Evolutionary conservation across 1,140 invertebrate species (phyloP).

Genomic region (Panagrolaimus sp.): DNA sequence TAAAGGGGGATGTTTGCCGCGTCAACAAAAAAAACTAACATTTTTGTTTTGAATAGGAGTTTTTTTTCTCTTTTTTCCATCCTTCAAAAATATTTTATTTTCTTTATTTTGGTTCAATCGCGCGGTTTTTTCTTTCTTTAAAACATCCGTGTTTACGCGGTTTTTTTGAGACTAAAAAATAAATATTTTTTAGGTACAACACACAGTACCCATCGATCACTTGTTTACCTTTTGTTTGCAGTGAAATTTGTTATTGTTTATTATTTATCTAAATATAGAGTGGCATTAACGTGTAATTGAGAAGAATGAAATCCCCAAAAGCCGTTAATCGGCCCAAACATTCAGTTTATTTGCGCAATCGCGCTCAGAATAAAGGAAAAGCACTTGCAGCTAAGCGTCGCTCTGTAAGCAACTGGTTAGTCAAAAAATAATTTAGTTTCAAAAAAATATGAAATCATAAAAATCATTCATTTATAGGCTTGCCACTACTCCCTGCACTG

Average conservation of each 20-base stretch:
- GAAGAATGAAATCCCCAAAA: background rate
- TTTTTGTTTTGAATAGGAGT: too few relatives aligned
- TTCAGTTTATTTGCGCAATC: constrained; percentile 4
- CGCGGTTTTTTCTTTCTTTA: too few relatives aligned
- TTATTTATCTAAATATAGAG: background rate
- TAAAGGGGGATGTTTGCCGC: too few relatives aligned
- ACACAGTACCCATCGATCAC: background rate
- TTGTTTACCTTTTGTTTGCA: background rate
- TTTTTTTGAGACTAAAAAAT: background rate
- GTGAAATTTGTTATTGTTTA: constrained; percentile 9
- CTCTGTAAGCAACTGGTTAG: constrained; percentile 7
- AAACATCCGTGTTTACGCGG: too few relatives aligned
- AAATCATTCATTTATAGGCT: background rate
- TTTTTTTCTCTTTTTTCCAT: too few relatives aligned
- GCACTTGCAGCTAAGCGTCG: background rate
- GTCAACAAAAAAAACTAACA: too few relatives aligned
- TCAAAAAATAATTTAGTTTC: background rate
- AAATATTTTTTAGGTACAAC: constrained; percentile 6
- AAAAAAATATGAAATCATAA: background rate
- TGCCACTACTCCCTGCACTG: background rate
- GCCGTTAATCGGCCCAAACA: constrained; percentile 3
- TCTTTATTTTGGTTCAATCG: too few relatives aligned
- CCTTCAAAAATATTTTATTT: too few relatives aligned
- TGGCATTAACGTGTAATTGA: constrained; percentile 12
- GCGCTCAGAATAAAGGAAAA: background rate